These are phyloP conservation scores for Celastrina argiolus DNA, from an alignment of 2,888 invertebrate species.

Conservation along the genomic window DNA sequence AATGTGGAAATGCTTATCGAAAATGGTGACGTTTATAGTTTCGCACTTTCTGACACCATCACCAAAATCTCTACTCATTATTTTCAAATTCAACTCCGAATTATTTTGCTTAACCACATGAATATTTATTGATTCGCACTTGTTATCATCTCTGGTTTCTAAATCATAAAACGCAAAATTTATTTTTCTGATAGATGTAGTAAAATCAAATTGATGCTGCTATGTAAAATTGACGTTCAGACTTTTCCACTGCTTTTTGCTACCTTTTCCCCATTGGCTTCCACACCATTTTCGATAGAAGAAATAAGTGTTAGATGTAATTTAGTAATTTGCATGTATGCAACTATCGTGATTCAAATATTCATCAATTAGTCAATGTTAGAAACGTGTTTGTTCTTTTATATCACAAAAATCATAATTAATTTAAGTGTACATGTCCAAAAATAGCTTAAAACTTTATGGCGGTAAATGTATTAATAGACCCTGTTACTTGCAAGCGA, in stretches of 20 bases:
- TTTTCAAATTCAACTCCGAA: conserved; percentile 37
- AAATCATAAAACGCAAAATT: background rate
- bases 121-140: conserved; percentile 33
- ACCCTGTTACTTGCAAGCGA: conserved; percentile 31
- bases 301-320: conserved; percentile 42
- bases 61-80: conserved; percentile 27
- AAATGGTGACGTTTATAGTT: conserved; percentile 55
- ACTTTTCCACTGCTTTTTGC: conserved; percentile 52
- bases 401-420: conserved; percentile 4
- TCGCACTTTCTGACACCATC: conserved; percentile 42
- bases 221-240: conserved; percentile 64
- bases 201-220: conserved; percentile 43
- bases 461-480: conserved; percentile 33
- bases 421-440: conserved; percentile 29
- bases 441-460: conserved; percentile 32
- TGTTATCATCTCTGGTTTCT: conserved; percentile 28
- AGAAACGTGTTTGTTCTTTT: conserved; percentile 22
- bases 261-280: conserved; percentile 54
- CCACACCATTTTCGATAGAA: conserved; percentile 67
- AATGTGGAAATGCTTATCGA: conserved; percentile 53
- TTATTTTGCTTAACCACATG: conserved; percentile 44
- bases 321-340: conserved; percentile 34
- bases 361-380: conserved; percentile 14
- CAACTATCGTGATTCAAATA: conserved; percentile 19
- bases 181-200: conserved; percentile 39